A percentile compares a stretch with the other conserved stretches of the same genome.
Conservation (phyloP, 2,888 invertebrate species). For the Epirrhoe tristata region DNA sequence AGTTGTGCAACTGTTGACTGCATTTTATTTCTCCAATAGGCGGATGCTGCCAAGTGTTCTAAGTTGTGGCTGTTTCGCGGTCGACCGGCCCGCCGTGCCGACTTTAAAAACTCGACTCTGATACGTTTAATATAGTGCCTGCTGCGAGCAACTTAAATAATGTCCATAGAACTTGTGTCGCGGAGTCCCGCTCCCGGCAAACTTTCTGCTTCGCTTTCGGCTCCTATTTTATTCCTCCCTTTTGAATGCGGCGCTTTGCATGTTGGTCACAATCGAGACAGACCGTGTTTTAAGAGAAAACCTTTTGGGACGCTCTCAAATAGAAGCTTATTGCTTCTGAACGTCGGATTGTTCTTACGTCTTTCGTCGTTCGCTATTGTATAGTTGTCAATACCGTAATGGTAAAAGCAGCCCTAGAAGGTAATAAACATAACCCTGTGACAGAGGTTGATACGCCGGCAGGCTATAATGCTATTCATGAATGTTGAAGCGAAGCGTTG, state of each 20-base stretch:
- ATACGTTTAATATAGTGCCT: constrained; percentile 76
- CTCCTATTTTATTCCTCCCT: constrained; percentile 70
- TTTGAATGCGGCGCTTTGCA: constrained; percentile 72
- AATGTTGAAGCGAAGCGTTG: constrained; percentile 76
- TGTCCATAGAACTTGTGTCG: constrained; percentile 75
- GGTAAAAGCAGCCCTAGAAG: constrained; percentile 64
- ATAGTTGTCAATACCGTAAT: constrained; percentile 65
- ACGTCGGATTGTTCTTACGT: constrained; percentile 65
- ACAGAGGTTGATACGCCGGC: constrained; percentile 74
- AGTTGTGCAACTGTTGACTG: constrained; percentile 71
- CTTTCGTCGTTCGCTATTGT: constrained; percentile 56
- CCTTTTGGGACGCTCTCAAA: constrained; percentile 71
- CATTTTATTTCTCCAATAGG: constrained; percentile 77
- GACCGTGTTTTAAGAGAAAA: constrained; percentile 71
- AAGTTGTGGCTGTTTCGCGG: constrained; percentile 71
- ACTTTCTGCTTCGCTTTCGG: constrained; percentile 74
- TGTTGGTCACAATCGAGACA: constrained; percentile 70
- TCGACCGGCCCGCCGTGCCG: constrained; percentile 71
- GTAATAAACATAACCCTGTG: constrained; percentile 68
- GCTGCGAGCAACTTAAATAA: constrained; percentile 75
- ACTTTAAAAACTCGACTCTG: constrained; percentile 75
- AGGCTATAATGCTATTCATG: constrained; percentile 81
- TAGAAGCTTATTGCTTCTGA: constrained; percentile 71
- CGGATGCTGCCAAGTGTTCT: constrained; percentile 74
- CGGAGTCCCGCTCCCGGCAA: constrained; percentile 63